Evolutionary conservation across 64 coral and sea anemone genomes (phyloP).

Genomic region (Actinia equina): DNA sequence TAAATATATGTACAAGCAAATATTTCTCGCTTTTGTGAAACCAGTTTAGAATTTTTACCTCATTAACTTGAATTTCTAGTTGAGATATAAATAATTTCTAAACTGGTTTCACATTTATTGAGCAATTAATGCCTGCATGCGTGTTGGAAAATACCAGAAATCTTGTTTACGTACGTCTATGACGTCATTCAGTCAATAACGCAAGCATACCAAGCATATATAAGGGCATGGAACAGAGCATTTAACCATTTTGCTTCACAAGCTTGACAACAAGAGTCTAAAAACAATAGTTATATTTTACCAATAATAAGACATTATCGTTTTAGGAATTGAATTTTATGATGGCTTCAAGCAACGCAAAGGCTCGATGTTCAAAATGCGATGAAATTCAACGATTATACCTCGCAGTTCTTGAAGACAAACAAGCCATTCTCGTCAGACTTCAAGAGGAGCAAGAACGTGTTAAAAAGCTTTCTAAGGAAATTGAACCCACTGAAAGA

Average conservation of each 20-base stretch:
- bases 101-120: background rate
- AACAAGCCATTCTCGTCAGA: conserved; percentile 67
- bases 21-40: background rate
- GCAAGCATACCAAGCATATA: background rate
- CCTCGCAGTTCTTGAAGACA: conserved; percentile 73
- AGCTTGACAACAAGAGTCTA: too few species aligned
- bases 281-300: background rate
- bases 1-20: background rate
- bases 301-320: background rate
- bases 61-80: too few species aligned
- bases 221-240: too few species aligned
- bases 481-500: conserved; percentile 41
- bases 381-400: conserved; percentile 64
- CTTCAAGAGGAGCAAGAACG: conserved; percentile 75
- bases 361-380: conserved; percentile 58
- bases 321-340: background rate
- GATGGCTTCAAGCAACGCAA: conserved; percentile 5
- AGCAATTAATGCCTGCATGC: too few species aligned
- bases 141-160: background rate
- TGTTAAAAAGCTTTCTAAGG: conserved; percentile 53
- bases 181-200: background rate
- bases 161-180: background rate
- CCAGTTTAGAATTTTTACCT: too few species aligned
- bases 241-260: too few species aligned
- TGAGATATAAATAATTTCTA: too few species aligned